Conservation (phyloP, 1,140 invertebrate species). For the Zelostemma sp. region DNA sequence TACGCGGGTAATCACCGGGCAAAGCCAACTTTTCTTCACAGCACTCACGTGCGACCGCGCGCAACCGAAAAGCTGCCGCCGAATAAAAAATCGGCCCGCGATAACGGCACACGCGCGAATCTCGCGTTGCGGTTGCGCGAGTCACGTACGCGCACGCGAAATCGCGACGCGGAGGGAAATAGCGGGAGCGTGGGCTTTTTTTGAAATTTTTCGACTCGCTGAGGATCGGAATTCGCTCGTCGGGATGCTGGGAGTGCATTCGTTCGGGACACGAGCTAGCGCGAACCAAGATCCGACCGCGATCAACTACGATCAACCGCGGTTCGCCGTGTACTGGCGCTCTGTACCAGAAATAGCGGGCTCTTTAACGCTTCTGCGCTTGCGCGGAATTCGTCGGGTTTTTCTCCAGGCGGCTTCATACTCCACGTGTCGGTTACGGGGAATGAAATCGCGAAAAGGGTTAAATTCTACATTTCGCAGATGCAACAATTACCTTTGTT, state of each 20-base stretch:
- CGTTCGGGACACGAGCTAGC: not conserved
- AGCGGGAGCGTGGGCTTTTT: not conserved
- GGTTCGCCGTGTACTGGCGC: not conserved
- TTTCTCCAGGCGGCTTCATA: not conserved
- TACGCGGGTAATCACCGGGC: not conserved
- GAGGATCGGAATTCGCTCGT: too few relatives aligned
- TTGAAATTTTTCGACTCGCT: not conserved
- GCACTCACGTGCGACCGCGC: not conserved
- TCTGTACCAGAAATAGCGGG: not conserved
- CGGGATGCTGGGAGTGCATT: too few relatives aligned
- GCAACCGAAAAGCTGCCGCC: constrained; percentile 5
- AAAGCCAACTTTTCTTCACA: not conserved
- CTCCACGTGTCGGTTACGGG: too few relatives aligned
- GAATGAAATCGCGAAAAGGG: too few relatives aligned
- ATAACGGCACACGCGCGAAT: constrained; percentile 6
- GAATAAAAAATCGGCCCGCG: not conserved
- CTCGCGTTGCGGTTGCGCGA: not conserved
- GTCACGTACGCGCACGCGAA: not conserved
- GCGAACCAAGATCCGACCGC: not conserved
- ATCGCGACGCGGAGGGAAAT: not conserved
- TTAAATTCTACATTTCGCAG: not conserved
- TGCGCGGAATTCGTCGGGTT: not conserved
- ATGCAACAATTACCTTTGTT: not conserved
- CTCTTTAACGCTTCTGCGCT: not conserved
- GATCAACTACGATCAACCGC: not conserved